Conservation (phyloP, 2,113 vertebrate species). For the Xerus inauris region DNA sequence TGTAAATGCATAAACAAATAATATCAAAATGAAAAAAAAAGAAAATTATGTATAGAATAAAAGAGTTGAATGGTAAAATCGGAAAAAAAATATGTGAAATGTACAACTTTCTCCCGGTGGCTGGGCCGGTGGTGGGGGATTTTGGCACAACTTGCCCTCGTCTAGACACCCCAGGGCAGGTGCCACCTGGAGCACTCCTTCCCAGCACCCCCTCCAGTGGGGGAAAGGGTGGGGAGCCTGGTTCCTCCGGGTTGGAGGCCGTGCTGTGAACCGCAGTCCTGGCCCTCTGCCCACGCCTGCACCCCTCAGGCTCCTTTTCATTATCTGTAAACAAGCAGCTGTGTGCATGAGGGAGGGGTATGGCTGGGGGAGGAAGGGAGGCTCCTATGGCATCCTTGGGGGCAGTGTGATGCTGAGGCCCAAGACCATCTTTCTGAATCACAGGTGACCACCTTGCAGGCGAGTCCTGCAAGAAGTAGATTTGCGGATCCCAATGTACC, state of each 20-base stretch:
- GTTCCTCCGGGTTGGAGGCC: not conserved
- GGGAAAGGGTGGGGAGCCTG: accelerated
- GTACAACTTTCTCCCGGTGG: not conserved
- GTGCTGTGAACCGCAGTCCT: accelerated
- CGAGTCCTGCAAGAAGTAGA: too few species aligned
- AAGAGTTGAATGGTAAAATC: not conserved
- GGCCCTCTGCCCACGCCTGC: not conserved
- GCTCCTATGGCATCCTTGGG: not conserved
- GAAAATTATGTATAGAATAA: not conserved
- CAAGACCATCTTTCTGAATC: not conserved
- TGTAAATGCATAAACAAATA: not conserved
- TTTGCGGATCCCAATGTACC: not conserved
- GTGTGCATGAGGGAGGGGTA: not conserved
- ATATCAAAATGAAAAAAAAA: not conserved
- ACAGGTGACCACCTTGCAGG: not conserved
- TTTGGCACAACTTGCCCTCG: too few species aligned
- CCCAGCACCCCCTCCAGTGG: not conserved
- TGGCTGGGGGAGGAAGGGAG: accelerated
- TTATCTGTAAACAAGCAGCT: not conserved
- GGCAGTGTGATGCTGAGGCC: accelerated
- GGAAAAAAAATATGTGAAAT: not conserved
- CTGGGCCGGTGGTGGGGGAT: not conserved
- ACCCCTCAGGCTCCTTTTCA: not conserved
- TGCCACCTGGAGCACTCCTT: accelerated
- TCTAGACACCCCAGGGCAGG: not conserved